Base-by-base conservation (phyloP, 2,797 vertebrate species). In the Xenopus petersii region DNA sequence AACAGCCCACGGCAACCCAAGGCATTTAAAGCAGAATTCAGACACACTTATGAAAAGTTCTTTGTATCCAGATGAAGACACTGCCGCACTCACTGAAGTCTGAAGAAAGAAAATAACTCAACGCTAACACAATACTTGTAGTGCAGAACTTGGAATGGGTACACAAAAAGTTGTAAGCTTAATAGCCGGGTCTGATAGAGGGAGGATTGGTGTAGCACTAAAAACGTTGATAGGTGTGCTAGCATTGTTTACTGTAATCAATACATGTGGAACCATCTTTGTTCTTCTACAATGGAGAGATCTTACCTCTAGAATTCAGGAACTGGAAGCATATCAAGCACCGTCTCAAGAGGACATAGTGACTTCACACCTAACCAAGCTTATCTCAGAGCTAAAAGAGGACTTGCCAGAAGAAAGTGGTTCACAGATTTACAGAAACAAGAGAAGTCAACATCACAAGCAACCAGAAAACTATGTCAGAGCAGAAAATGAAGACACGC, bases 251-350 rank as follows among this genome's bases (percentile, higher is more conserved):
- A 90, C 91, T 0, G 81, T 93, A 70, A 84, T 95, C 13, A 97
- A 94, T 85, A 90, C 92, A 0, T 89, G 91, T 47, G 95, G 93
- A 61, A 91, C 95, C 0, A 81, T 96, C 74, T 92, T 95, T 66
- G 87, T 95, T 59, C 81, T 98, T 82, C 85, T 92, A 67, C 94
- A 94, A 87, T 94, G 93, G 87, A 88, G 89, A 66, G 92, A 92
- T 75, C 88, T 97, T 26, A 87, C 84, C 3, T 80, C 78, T 33
- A 82, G 84, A 64, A 82, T 95, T 82, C 83, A 87, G 73, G 84
- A 81, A 21, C 81, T 91, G 30, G 90, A 92, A 79, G 82, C 26
- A 4, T 86, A 83, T 67, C 81, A 86, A 83, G 84, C 70, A 49
- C 84, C 85, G 72, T 83, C 91, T 67, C 81, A 87, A 64, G 83